A percentile compares a stretch with the other conserved stretches of the same genome.
Evolutionary conservation across 1,140 invertebrate species (phyloP).

Genomic region (Ephestia elutella): DNA sequence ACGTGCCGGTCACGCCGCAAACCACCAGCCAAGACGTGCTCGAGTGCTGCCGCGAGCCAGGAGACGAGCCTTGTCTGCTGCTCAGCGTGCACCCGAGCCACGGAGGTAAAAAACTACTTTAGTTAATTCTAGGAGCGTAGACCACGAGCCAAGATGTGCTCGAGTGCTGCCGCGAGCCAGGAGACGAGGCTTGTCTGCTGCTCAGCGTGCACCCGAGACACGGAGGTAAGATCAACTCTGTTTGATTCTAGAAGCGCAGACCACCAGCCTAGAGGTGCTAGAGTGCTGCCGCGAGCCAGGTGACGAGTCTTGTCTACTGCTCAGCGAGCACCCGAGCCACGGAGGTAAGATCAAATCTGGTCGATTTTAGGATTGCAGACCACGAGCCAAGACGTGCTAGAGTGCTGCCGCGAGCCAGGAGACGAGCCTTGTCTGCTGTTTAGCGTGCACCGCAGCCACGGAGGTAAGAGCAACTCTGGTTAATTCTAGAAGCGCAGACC

Average conservation of each 20-base stretch:
- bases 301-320: slow-evolving; percentile 75
- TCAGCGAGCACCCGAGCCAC: slow-evolving; percentile 67
- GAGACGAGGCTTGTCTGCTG: slow-evolving; percentile 76
- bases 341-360: slow-evolving; percentile 15
- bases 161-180: slow-evolving; percentile 77
- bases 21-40: slow-evolving; percentile 77
- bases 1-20: slow-evolving; percentile 77
- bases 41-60: slow-evolving; percentile 77
- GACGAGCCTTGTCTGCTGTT: slow-evolving; percentile 76
- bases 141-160: slow-evolving; percentile 77
- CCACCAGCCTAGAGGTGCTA: slow-evolving; percentile 76
- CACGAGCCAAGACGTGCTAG: slow-evolving; percentile 76
- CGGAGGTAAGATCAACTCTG: slow-evolving; percentile 52
- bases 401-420: slow-evolving; percentile 77
- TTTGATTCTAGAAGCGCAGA: slow-evolving; percentile 36
- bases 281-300: slow-evolving; percentile 78
- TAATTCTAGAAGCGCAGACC: too few relatives aligned
- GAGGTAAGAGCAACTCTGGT: slow-evolving; percentile 62
- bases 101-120: slow-evolving; percentile 52
- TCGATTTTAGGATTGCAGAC: too few relatives aligned
- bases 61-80: slow-evolving; percentile 76
- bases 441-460: slow-evolving; percentile 65
- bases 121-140: slow-evolving; percentile 24
- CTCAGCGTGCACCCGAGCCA: slow-evolving; percentile 68
- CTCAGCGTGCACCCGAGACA: slow-evolving; percentile 69